phyloP scores from a whole-genome alignment of 2,888 invertebrate species.

The Synergus gifuensis region DNA sequence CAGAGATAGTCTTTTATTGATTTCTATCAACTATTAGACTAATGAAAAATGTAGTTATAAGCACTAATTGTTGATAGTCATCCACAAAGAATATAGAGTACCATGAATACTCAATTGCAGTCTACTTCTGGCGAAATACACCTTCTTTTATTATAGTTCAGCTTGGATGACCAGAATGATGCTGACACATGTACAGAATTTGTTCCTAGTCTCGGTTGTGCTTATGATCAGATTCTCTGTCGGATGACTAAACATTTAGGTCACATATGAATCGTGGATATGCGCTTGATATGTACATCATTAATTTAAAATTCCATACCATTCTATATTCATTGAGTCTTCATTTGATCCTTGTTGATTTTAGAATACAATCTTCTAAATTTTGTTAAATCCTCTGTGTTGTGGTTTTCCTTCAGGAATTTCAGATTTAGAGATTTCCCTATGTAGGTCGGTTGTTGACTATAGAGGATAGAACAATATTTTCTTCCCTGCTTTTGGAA shows the following conservation, averaged over 20 bases:
- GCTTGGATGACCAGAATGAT: not conserved
- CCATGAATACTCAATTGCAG: not conserved
- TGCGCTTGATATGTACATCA: not conserved
- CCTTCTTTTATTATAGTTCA: not conserved
- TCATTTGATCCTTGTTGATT: not conserved
- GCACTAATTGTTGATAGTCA: not conserved
- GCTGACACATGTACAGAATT: not conserved
- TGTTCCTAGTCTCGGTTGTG: not conserved
- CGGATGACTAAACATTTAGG: not conserved
- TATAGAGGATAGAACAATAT: not conserved
- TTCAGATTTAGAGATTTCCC: too few relatives aligned
- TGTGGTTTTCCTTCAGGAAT: too few relatives aligned
- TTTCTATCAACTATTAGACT: not conserved
- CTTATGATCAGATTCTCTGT: not conserved
- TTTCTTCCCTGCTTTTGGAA: not conserved
- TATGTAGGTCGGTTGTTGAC: too few relatives aligned
- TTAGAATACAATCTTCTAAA: too few relatives aligned
- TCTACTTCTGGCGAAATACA: not conserved
- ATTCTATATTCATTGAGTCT: not conserved
- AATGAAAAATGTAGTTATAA: not conserved
- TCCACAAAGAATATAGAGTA: not conserved
- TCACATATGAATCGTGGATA: not conserved
- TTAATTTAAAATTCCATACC: not conserved
- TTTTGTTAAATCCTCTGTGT: too few relatives aligned
- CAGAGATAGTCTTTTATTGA: not conserved